Evolutionary conservation across 2,113 vertebrate genomes (phyloP).

Genomic region (Telmatochromis sp.): DNA sequence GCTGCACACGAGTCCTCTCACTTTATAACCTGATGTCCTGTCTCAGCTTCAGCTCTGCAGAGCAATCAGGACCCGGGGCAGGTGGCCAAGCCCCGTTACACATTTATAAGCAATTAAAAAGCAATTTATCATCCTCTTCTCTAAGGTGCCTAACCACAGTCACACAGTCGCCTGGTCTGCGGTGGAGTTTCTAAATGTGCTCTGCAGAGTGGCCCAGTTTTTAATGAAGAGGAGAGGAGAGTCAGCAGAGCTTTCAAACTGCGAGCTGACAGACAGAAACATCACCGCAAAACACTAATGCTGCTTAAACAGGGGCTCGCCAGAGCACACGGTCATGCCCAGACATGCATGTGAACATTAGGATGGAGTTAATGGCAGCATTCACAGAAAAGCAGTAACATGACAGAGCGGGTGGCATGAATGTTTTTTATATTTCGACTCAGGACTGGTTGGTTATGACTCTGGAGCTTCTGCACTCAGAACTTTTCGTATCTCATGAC

Average conservation of each 20-base stretch:
- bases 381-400: background rate
- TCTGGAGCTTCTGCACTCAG: background rate
- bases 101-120: conserved; percentile 63
- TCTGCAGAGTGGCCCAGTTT: conserved; percentile 20
- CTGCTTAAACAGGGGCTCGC: background rate
- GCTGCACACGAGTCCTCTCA: background rate
- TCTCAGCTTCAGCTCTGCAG: background rate
- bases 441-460: background rate
- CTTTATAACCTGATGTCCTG: background rate
- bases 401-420: background rate
- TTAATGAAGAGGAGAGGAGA: conserved; percentile 32
- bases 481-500: background rate
- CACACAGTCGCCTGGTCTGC: conserved; percentile 51
- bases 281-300: background rate
- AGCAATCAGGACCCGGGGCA: conserved; percentile 23
- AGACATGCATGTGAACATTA: background rate
- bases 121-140: conserved; percentile 46
- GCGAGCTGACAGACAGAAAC: conserved; percentile 1
- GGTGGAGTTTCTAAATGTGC: conserved; percentile 19
- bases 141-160: conserved; percentile 60
- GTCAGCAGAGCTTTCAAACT: background rate
- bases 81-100: conserved; percentile 20
- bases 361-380: background rate
- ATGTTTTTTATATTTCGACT: background rate
- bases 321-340: background rate